These are phyloP conservation scores for Ahaetulla prasina DNA, from an alignment of 2,113 vertebrate species.

Conservation along the genomic window DNA sequence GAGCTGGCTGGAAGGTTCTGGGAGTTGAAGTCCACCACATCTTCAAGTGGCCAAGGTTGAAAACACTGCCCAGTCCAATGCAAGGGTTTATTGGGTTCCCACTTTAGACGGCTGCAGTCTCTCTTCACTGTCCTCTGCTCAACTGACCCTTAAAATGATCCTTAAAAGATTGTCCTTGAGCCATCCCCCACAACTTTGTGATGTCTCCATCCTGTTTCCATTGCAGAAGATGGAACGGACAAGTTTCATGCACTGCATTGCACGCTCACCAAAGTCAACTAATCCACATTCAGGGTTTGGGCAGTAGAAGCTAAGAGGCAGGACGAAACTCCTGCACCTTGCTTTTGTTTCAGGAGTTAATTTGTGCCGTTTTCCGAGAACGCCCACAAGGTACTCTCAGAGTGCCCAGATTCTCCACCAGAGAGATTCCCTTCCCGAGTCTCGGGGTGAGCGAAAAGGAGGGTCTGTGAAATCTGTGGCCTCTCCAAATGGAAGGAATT, in stretches of 20 bases:
- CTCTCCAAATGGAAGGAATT: rapidly evolving
- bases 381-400: neutral
- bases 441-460: neutral
- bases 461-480: neutral
- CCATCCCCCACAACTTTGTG: neutral
- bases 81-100: neutral
- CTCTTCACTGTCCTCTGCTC: neutral
- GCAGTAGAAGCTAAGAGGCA: neutral
- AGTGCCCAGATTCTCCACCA: neutral
- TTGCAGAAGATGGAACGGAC: neutral
- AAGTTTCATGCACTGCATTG: neutral
- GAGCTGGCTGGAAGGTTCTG: neutral
- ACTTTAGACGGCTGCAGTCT: neutral
- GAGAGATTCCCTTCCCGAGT: neutral
- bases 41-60: neutral
- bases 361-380: neutral
- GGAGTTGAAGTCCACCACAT: neutral
- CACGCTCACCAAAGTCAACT: neutral
- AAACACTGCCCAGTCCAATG: neutral
- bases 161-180: neutral
- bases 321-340: neutral
- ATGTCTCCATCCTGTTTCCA: neutral
- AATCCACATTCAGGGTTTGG: neutral
- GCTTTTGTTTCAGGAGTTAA: neutral
- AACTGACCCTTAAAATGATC: neutral